Evolutionary conservation across 2,888 invertebrate species (phyloP).

Genomic region (Cheilosia pagana): DNA sequence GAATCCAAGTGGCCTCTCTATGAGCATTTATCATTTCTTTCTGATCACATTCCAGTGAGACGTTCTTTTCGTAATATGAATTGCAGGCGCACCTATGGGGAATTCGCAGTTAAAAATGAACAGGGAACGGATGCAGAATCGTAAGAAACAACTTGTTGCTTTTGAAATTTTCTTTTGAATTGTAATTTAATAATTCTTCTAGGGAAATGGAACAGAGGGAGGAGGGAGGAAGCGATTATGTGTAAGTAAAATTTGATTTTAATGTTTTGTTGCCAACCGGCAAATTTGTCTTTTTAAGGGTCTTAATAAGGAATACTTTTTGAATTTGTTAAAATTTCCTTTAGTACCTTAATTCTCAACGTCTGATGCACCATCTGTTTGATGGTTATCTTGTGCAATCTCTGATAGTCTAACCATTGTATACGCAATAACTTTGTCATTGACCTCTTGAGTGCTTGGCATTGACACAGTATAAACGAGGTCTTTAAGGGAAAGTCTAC

Average conservation of each 20-base stretch:
- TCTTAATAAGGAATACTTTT: no score
- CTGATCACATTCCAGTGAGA: conserved; percentile 78
- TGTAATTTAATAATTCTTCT: conserved; percentile 7
- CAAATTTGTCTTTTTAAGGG: no score
- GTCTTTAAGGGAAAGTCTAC: no score
- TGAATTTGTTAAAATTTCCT: no score
- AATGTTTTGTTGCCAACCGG: not conserved
- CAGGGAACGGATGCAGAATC: conserved; percentile 47
- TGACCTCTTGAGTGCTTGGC: no score
- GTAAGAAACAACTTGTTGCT: conserved; percentile 53
- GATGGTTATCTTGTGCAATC: no score
- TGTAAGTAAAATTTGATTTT: conserved; percentile 15
- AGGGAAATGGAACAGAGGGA: conserved; percentile 52
- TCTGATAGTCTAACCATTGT: no score
- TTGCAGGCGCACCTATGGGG: conserved; percentile 48
- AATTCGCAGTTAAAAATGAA: conserved; percentile 54
- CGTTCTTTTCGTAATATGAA: conserved; percentile 76
- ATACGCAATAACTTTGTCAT: no score
- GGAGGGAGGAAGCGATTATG: conserved; percentile 52
- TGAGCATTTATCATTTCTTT: conserved; percentile 77
- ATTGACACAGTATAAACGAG: no score
- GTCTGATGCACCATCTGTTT: no score
- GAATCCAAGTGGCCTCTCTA: conserved; percentile 79
- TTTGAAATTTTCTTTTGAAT: not conserved
- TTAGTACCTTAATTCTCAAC: no score